phyloP scores from a whole-genome alignment of 1,140 invertebrate genomes.

The Maniola jurtina region DNA sequence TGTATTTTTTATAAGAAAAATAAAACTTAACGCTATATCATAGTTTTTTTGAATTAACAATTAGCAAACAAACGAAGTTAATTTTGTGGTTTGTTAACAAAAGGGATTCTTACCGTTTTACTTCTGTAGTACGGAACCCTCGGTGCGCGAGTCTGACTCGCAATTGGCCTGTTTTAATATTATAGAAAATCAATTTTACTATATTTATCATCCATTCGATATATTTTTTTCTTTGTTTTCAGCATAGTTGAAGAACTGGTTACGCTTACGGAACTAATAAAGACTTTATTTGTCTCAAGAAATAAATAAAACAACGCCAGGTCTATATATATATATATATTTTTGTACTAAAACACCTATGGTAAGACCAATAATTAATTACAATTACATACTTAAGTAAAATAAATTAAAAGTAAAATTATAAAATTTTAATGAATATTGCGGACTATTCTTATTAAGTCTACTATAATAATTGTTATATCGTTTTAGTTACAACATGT shows the following conservation, averaged over 20 bases:
- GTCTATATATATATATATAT: conserved; percentile 8
- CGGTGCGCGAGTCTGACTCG: too few species aligned
- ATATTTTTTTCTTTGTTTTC: conserved; percentile 9
- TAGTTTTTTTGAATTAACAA: too few species aligned
- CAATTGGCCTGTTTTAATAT: too few species aligned
- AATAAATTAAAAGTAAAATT: background rate
- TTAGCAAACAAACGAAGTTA: too few species aligned
- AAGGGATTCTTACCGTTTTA: too few species aligned
- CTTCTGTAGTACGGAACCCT: too few species aligned
- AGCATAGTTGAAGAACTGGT: conserved; percentile 12
- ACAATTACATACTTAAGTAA: background rate
- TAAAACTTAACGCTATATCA: too few species aligned
- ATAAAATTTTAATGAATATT: background rate
- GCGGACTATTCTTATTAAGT: background rate
- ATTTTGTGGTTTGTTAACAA: too few species aligned
- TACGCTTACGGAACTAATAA: conserved; percentile 7
- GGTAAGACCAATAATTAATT: background rate
- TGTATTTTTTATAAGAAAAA: too few species aligned
- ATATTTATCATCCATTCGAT: background rate
- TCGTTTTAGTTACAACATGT: background rate
- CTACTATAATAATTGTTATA: background rate
- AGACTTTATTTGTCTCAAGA: conserved; percentile 16
- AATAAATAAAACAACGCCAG: conserved; percentile 2
- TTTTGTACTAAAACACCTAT: conserved; percentile 9
- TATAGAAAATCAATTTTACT: too few species aligned